Percentiles rank a stretch among this genome's conserved stretches.
These are phyloP conservation scores for Camponotus vicinus DNA, from an alignment of 1,140 invertebrate species.

Conservation along the genomic window DNA sequence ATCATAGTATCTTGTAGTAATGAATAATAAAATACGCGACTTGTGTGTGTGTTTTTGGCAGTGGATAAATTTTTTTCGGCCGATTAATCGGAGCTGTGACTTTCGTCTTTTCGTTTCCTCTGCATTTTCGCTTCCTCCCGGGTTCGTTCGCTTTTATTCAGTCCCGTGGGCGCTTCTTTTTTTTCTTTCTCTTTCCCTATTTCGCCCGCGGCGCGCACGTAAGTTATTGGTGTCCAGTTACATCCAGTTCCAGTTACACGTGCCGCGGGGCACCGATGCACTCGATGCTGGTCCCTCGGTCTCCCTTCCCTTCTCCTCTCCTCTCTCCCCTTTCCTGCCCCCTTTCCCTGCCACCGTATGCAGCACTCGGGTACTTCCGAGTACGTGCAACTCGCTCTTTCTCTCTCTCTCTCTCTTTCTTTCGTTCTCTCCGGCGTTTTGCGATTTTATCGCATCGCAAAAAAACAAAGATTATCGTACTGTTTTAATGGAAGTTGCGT, in stretches of 20 bases:
- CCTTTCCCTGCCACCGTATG: slow-evolving; percentile 18
- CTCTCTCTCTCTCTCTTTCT: background rate
- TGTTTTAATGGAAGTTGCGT: slow-evolving; percentile 15
- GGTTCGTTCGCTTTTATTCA: slow-evolving; percentile 53
- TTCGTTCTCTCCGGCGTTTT: slow-evolving; percentile 1
- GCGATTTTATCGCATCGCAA: slow-evolving; percentile 48
- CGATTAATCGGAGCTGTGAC: background rate
- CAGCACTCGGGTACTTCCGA: slow-evolving; percentile 60
- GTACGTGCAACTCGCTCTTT: slow-evolving; percentile 13
- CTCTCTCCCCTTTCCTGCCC: too few relatives aligned
- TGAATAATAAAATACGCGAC: background rate
- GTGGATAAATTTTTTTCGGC: slow-evolving; percentile 32
- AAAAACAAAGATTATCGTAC: slow-evolving; percentile 40
- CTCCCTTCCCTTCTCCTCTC: background rate
- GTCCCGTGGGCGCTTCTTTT: background rate
- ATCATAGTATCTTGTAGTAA: background rate
- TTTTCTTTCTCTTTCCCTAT: slow-evolving; percentile 52
- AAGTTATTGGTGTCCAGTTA: slow-evolving; percentile 74
- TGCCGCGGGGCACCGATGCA: slow-evolving; percentile 76
- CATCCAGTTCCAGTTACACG: slow-evolving; percentile 82
- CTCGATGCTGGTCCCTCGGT: slow-evolving; percentile 67
- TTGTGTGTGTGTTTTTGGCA: background rate
- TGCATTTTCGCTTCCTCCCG: slow-evolving; percentile 20
- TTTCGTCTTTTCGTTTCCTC: slow-evolving; percentile 21
- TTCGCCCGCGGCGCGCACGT: slow-evolving; percentile 58